Evolutionary conservation across 2,888 invertebrate species (phyloP).

Genomic region (Maniola hyperantus): DNA sequence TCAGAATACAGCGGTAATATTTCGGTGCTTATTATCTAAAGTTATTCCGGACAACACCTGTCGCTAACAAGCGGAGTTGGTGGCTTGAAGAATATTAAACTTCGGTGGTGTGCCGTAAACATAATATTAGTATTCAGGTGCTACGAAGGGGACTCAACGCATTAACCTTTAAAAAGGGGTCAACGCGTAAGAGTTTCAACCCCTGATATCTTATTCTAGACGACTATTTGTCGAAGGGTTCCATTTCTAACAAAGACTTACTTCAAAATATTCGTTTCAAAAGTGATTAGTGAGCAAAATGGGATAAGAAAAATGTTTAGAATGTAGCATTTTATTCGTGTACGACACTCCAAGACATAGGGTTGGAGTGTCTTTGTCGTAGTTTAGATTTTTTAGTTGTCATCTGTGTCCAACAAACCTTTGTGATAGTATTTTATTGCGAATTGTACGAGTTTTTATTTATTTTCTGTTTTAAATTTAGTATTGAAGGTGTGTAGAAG

Average conservation of each 20-base stretch:
- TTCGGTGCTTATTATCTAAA: conserved; percentile 35
- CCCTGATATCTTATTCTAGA: conserved; percentile 77
- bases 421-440: too few species aligned
- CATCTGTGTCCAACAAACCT: too few species aligned
- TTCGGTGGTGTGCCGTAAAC: conserved; percentile 41
- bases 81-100: conserved; percentile 42
- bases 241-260: conserved; percentile 65
- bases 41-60: conserved; percentile 38
- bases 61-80: conserved; percentile 37
- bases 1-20: conserved; percentile 23
- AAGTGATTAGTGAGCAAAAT: not conserved
- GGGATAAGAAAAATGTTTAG: not conserved
- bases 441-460: too few species aligned
- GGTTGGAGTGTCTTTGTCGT: too few species aligned
- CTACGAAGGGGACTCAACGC: conserved; percentile 61
- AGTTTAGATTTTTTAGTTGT: too few species aligned
- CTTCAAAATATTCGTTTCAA: conserved; percentile 43
- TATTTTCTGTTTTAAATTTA: too few species aligned
- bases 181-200: conserved; percentile 76
- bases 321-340: too few species aligned
- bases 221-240: conserved; percentile 48
- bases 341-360: too few species aligned
- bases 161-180: conserved; percentile 81
- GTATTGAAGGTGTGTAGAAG: too few species aligned
- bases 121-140: conserved; percentile 75